phyloP scores from a whole-genome alignment of 1,140 invertebrate genomes.

The Drosophila ficusphila region DNA sequence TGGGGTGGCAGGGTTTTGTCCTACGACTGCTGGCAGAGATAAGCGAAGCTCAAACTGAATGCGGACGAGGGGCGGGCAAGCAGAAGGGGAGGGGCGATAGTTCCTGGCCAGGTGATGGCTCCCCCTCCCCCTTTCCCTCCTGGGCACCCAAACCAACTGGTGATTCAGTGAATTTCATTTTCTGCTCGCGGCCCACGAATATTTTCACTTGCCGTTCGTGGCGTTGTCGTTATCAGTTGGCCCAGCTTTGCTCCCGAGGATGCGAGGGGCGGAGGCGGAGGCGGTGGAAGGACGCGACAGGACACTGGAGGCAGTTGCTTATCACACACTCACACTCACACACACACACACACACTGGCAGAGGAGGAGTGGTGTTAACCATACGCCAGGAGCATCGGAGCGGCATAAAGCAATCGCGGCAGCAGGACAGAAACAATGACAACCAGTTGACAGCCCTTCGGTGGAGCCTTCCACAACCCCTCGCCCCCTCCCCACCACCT shows the following conservation, averaged over 20 bases:
- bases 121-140: constrained; percentile 8
- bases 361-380: constrained; percentile 39
- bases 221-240: constrained; percentile 49
- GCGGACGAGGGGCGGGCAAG: constrained; percentile 33
- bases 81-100: constrained; percentile 17
- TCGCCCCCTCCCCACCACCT: neutral
- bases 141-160: neutral
- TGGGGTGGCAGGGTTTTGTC: constrained; percentile 38
- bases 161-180: constrained; percentile 62
- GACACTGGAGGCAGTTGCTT: constrained; percentile 60
- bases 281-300: constrained; percentile 43
- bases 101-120: constrained; percentile 45
- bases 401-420: constrained; percentile 53
- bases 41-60: constrained; percentile 54
- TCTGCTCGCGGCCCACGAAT: constrained; percentile 67
- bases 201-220: constrained; percentile 74
- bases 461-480: neutral
- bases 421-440: constrained; percentile 71
- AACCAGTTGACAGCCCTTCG: constrained; percentile 66
- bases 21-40: constrained; percentile 66
- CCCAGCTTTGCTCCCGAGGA: constrained; percentile 23
- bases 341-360: constrained; percentile 42
- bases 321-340: constrained; percentile 43
- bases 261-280: neutral
- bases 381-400: constrained; percentile 31